Evolutionary conservation across 2,113 vertebrate genomes (phyloP).

Genomic region (Australoheros scitulus): DNA sequence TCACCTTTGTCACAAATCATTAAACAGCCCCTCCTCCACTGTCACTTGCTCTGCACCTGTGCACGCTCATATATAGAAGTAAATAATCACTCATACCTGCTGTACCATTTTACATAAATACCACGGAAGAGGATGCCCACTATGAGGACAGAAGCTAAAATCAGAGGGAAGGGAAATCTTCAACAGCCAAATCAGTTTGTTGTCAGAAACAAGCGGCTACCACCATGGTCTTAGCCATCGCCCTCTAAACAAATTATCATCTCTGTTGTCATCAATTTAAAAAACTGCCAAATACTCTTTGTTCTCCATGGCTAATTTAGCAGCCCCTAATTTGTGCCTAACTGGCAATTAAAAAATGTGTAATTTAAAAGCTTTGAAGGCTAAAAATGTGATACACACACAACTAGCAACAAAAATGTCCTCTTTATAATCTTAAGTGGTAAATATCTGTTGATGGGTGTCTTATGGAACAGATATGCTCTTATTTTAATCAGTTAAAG

Average conservation of each 20-base stretch:
- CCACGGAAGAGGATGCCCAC: neutral
- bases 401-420: neutral
- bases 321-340: neutral
- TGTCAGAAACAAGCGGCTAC: neutral
- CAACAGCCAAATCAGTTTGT: neutral
- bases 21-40: slow-evolving; percentile 10
- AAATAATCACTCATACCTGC: slow-evolving; percentile 1
- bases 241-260: neutral
- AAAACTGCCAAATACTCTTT: neutral
- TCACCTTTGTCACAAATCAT: slow-evolving; percentile 65
- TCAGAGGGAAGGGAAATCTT: neutral
- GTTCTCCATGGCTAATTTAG: neutral
- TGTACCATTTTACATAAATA: neutral
- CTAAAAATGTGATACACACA: slow-evolving; percentile 6
- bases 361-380: neutral
- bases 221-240: neutral
- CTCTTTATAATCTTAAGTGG: neutral
- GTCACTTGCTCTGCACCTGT: slow-evolving; percentile 26
- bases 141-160: neutral
- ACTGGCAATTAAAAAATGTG: neutral
- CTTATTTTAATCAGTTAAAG: neutral
- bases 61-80: neutral
- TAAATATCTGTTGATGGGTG: neutral
- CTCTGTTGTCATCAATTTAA: neutral
- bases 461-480: neutral